Evolutionary conservation across 2,113 vertebrate species (phyloP).

Genomic region (Xiphophorus couchianus): DNA sequence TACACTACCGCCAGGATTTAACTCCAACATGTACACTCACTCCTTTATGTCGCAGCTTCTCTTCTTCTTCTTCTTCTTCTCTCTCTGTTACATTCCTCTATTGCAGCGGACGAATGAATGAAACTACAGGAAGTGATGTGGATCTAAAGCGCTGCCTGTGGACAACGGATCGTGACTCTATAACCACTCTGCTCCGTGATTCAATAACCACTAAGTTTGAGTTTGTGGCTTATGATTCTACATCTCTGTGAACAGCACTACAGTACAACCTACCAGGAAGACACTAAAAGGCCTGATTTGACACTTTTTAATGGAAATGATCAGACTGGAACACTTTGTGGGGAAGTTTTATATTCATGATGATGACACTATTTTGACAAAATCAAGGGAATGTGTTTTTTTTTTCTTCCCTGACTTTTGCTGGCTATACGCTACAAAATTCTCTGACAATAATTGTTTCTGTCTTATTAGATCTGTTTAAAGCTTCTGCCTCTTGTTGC

Average conservation of each 20-base stretch:
- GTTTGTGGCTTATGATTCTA: slow-evolving; percentile 20
- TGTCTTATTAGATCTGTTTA: slow-evolving; percentile 40
- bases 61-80: slow-evolving; percentile 8
- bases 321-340: slow-evolving; percentile 34
- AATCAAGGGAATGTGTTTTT: slow-evolving; percentile 21
- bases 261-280: slow-evolving; percentile 7
- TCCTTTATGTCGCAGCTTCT: slow-evolving; percentile 28
- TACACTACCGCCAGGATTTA: slow-evolving; percentile 48
- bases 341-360: slow-evolving; percentile 39
- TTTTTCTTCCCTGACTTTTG: slow-evolving; percentile 4
- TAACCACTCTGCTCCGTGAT: slow-evolving; percentile 48
- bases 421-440: slow-evolving; percentile 29
- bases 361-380: slow-evolving; percentile 41
- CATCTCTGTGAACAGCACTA: slow-evolving; percentile 18
- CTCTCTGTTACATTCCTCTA: slow-evolving; percentile 61
- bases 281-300: slow-evolving; percentile 41
- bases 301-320: slow-evolving; percentile 35
- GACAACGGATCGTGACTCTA: slow-evolving; percentile 54
- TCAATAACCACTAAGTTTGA: slow-evolving; percentile 19
- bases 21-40: slow-evolving; percentile 41
- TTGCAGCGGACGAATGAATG: slow-evolving; percentile 39
- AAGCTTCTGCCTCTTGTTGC: slow-evolving; percentile 48
- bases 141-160: slow-evolving; percentile 52
- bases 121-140: slow-evolving; percentile 30
- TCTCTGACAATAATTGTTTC: slow-evolving; percentile 30